phyloP scores from a whole-genome alignment of 2,888 invertebrate genomes.

The Callyntrura guangdongensis region DNA sequence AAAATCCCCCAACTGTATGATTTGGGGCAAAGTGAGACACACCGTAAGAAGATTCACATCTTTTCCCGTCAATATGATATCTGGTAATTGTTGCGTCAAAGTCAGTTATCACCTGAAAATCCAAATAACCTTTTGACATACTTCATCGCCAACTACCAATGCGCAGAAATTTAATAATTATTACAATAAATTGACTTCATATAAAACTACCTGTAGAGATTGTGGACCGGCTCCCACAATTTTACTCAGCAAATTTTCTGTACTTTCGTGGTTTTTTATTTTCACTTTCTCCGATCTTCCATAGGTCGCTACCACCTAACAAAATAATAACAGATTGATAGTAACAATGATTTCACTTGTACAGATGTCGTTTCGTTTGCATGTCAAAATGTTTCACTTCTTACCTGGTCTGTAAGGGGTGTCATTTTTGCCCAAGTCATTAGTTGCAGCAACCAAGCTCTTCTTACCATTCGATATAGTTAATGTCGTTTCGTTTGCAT shows the following conservation, averaged over 20 bases:
- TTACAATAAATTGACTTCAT: not conserved
- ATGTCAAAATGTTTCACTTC: not conserved
- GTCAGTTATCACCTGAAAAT: conserved; percentile 92
- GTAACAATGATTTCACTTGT: conserved; percentile 21
- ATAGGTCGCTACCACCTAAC: conserved; percentile 55
- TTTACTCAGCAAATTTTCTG: conserved; percentile 66
- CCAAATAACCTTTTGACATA: not conserved
- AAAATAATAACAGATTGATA: not conserved
- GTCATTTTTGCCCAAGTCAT: conserved; percentile 66
- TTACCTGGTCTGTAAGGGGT: conserved; percentile 60
- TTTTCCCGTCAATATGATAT: conserved; percentile 90
- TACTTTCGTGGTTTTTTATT: conserved; percentile 69
- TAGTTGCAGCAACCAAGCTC: conserved; percentile 28
- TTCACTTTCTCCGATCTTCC: conserved; percentile 67
- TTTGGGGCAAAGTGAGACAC: conserved; percentile 77
- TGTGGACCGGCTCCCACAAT: conserved; percentile 69
- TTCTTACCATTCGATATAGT: conserved; percentile 52
- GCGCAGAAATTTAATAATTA: too few relatives aligned
- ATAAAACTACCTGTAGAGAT: conserved; percentile 77
- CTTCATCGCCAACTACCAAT: too few relatives aligned
- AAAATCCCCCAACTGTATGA: not conserved
- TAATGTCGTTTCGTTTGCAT: not conserved
- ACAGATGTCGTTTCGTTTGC: not conserved
- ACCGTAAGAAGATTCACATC: conserved; percentile 94
- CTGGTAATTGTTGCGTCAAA: conserved; percentile 96